A percentile compares a stretch with the other conserved stretches of the same genome.
Evolutionary conservation across 2,888 invertebrate genomes (phyloP).

Genomic region (Thymelicus lineola): DNA sequence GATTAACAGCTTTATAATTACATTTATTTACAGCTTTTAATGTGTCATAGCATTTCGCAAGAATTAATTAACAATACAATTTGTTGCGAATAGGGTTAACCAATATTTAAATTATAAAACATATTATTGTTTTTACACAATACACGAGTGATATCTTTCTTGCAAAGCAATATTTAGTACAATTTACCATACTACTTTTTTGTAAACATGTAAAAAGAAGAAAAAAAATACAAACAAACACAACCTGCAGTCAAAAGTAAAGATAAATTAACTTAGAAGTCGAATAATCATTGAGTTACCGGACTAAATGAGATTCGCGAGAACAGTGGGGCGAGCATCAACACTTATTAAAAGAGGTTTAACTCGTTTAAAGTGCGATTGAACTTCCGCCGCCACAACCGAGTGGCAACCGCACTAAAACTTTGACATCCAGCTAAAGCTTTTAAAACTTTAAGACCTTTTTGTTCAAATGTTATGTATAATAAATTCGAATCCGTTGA

Average conservation of each 20-base stretch:
- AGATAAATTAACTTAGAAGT: conserved; percentile 44
- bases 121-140: too few relatives aligned
- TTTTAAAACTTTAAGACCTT: conserved; percentile 13
- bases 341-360: conserved; percentile 80
- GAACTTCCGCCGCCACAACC: conserved; percentile 59
- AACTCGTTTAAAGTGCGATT: conserved; percentile 81
- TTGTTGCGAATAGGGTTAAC: too few relatives aligned
- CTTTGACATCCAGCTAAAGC: conserved; percentile 42
- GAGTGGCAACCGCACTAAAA: conserved; percentile 56
- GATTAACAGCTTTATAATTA: too few relatives aligned
- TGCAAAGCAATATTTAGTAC: too few relatives aligned
- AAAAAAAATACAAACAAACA: not conserved
- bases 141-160: too few relatives aligned
- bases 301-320: conserved; percentile 62
- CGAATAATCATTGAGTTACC: conserved; percentile 57
- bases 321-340: conserved; percentile 63
- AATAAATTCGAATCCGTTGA: not conserved
- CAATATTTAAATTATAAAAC: too few relatives aligned
- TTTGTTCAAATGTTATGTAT: conserved; percentile 2
- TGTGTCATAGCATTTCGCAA: too few relatives aligned
- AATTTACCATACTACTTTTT: too few relatives aligned
- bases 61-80: too few relatives aligned
- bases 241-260: conserved; percentile 6
- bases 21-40: too few relatives aligned
- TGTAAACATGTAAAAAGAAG: not conserved